Base-by-base conservation (phyloP, 2,113 vertebrate genomes). In the Cryptomyrus ogoouensis region DNA sequence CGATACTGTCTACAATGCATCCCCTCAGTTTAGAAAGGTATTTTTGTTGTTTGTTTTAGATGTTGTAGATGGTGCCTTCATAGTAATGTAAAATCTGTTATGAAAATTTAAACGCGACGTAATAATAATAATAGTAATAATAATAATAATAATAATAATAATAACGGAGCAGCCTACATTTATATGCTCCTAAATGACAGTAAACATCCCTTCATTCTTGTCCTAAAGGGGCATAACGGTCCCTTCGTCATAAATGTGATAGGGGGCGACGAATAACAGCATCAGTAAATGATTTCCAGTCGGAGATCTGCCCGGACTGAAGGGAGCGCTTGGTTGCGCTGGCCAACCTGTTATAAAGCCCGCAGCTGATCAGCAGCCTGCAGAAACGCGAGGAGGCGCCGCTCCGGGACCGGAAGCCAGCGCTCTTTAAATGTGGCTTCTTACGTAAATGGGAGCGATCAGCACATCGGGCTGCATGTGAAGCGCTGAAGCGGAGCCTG, bases 241-340 rank as follows among this genome's bases (percentile, higher is more conserved):
- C 21, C 24, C 39, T 84, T 84, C 44, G 42, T 84, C 83, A 83
- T 52, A 91, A 91, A 83, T 89, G 91, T 53, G 50, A 92, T 89
- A 84, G 92, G 90, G 87, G 91, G 91, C 94, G 92, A 93, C 90
- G 91, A 91, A 90, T 94, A 96, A 95, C 95, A 95, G 94, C 95
- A 94, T 95, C 94, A 95, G 96, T 96, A 96, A 97, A 96, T 96
- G 96, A 88, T 95, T 95, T 93, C 93, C 93, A 93, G 93, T 94
- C 91, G 91, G 96, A 95, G 96, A 95, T 93, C 93, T 95, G 94
- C 95, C 95, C 95, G 95, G 95, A 96, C 96, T 96, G 96, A 96
- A 96, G 96, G 96, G 96, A 96, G 96, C 95, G 95, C 95, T 96
- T 94, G 92, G 91, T 91, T 93, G 93, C 92, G 91, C 94, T 94